These are phyloP conservation scores for Pachymerium ferrugineum DNA, from an alignment of 2,888 invertebrate species.

Conservation along the genomic window DNA sequence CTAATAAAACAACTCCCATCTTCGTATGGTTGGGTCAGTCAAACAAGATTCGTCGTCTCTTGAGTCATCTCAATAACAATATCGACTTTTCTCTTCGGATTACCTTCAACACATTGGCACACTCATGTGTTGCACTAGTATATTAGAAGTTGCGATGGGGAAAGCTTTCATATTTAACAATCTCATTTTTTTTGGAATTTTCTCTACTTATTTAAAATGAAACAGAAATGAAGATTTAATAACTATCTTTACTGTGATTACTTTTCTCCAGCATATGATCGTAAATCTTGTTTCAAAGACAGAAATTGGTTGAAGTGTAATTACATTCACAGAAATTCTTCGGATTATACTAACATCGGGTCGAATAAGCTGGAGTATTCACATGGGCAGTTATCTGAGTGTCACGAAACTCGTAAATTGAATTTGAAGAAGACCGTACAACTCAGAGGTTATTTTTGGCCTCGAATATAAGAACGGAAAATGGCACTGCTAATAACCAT, in stretches of 20 bases:
- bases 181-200: too few species aligned
- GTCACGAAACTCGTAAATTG: not conserved
- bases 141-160: not conserved
- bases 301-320: not conserved
- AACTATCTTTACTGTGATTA: too few species aligned
- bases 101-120: slow-evolving; percentile 3
- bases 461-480: too few species aligned
- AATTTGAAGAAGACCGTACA: not conserved
- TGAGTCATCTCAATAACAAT: slow-evolving; percentile 6
- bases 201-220: too few species aligned
- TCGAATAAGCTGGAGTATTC: not conserved
- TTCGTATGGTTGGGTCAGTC: not conserved
- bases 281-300: too few species aligned
- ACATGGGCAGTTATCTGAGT: not conserved
- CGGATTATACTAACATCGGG: too few species aligned
- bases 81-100: not conserved
- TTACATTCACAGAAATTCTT: too few species aligned
- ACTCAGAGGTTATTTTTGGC: not conserved
- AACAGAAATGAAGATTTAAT: too few species aligned
- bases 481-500: too few species aligned
- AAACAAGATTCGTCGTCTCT: slow-evolving; percentile 4
- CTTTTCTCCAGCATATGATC: too few species aligned
- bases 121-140: not conserved
- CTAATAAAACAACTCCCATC: not conserved
- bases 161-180: not conserved